These are phyloP conservation scores for Trichonephila inaurata DNA, from an alignment of 1,140 invertebrate species.

Conservation along the genomic window DNA sequence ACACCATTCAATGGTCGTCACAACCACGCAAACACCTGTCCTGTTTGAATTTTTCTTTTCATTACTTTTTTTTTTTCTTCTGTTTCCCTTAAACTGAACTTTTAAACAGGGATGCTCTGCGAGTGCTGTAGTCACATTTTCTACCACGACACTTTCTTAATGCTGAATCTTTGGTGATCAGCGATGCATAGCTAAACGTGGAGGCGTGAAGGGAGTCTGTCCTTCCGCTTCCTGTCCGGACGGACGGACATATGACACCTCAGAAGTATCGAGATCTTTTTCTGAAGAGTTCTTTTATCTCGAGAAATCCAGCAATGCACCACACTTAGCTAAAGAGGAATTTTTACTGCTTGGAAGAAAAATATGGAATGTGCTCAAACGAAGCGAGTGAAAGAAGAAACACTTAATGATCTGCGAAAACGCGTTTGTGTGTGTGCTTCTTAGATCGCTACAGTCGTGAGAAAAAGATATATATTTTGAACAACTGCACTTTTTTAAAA, in stretches of 20 bases:
- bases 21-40: constrained; percentile 40
- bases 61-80: background rate
- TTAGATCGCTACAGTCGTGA: too few species aligned
- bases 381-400: background rate
- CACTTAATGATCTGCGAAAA: background rate
- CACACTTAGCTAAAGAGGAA: background rate
- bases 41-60: background rate
- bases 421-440: too few species aligned
- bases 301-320: background rate
- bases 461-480: too few species aligned
- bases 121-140: background rate
- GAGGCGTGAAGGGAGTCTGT: background rate
- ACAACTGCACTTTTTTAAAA: too few species aligned
- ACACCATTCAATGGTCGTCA: background rate
- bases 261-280: background rate
- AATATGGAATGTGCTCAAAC: background rate
- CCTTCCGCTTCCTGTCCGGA: constrained; percentile 58
- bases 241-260: background rate
- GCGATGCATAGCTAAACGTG: constrained; percentile 49
- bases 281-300: background rate
- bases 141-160: background rate
- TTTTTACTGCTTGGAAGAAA: background rate
- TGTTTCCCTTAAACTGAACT: background rate
- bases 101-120: background rate
- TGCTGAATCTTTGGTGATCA: background rate